Evolutionary conservation across 2,888 invertebrate genomes (phyloP), one percentile per base, ranked within the genome.

Genomic region (Chrysopilus asiliformis): DNA sequence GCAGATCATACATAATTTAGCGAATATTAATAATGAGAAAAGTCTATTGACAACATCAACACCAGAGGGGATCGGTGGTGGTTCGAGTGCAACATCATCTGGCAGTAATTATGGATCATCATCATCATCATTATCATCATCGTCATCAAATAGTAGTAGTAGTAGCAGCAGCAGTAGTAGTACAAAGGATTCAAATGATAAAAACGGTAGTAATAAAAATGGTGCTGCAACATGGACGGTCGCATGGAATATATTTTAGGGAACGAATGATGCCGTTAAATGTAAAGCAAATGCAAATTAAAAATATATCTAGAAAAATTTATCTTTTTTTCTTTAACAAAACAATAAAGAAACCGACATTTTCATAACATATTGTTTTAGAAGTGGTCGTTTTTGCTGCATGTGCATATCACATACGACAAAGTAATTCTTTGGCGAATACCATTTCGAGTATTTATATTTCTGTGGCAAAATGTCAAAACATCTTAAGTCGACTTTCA

Each of bases 241-340:
- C 45, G 87, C 86, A 2, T 91, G 90, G 91, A 84, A 89, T 52
- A 74, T 90, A n/a, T n/a, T n/a, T n/a, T n/a, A n/a, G n/a, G n/a
- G n/a, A n/a, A n/a, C n/a, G n/a, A n/a, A n/a, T n/a, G n/a, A n/a
- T n/a, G n/a, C n/a, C n/a, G n/a, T n/a, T n/a, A n/a, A n/a, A n/a
- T n/a, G n/a, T n/a, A n/a, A n/a, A n/a, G n/a, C n/a, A n/a, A n/a
- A n/a, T n/a, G n/a, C n/a, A n/a, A n/a, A n/a, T n/a, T n/a, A n/a
- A n/a, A n/a, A n/a, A n/a, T n/a, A n/a, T n/a, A n/a, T n/a, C n/a
- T n/a, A n/a, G n/a, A n/a, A n/a, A n/a, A n/a, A n/a, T n/a, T n/a
- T n/a, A n/a, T n/a, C n/a, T n/a, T n/a, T n/a, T n/a, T n/a, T n/a
- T n/a, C n/a, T n/a, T n/a, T n/a, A n/a, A n/a, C n/a, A n/a, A n/a